Evolutionary conservation across 2,888 invertebrate species (phyloP).

Genomic region (Aleiodes testaceus): DNA sequence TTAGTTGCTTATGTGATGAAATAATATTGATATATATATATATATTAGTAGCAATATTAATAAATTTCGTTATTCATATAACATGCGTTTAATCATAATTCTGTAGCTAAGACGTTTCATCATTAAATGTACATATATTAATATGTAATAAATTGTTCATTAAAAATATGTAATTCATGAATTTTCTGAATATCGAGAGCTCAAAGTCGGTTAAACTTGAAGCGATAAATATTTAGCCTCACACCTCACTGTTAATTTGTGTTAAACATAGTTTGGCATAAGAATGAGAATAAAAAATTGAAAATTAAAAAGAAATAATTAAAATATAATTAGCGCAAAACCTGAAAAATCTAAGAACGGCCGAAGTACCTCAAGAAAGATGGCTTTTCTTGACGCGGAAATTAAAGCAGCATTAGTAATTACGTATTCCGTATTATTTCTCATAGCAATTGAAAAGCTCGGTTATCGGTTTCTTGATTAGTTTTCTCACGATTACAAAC

Average conservation of each 20-base stretch:
- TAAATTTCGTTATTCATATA: constrained; percentile 29
- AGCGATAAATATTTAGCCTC: constrained; percentile 24
- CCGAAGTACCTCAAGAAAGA: not conserved
- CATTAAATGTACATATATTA: constrained; percentile 2
- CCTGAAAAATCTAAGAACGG: constrained; percentile 19
- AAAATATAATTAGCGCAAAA: constrained; percentile 12
- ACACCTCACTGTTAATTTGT: constrained; percentile 20
- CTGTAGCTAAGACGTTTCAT: not conserved
- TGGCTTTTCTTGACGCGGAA: constrained; percentile 3
- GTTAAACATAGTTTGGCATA: not conserved
- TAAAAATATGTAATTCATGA: too few relatives aligned
- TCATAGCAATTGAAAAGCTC: constrained; percentile 20
- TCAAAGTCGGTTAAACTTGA: not conserved
- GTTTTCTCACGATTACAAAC: not conserved
- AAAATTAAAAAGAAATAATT: not conserved
- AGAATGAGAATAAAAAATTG: constrained; percentile 1
- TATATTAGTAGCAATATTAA: constrained; percentile 32
- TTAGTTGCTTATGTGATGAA: constrained; percentile 12
- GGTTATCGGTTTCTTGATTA: constrained; percentile 30
- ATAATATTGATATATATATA: not conserved
- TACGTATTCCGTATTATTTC: constrained; percentile 39
- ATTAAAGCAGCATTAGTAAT: constrained; percentile 35
- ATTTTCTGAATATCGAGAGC: too few relatives aligned
- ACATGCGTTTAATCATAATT: constrained; percentile 42
- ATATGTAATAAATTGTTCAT: too few relatives aligned